Evolutionary conservation across 2,113 vertebrate species (phyloP), one percentile per base, ranked within the genome.

Genomic region (Cheilinus undulatus): DNA sequence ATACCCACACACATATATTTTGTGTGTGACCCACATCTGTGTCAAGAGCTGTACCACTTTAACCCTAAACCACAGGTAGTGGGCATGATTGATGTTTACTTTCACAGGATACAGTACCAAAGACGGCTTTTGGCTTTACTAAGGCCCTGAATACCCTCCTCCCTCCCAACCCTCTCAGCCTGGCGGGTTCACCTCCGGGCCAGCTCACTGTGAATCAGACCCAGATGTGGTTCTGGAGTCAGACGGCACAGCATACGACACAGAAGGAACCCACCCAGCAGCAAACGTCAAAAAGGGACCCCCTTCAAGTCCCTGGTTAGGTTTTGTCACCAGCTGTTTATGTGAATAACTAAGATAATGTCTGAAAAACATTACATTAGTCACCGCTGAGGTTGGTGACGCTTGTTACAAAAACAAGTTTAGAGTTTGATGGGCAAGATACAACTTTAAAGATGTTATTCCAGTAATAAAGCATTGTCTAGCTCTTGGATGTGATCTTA

Each of bases 181-280:
- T n/a, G 51, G 49, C 19, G 66, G 50, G 83, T 86, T 90, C 80
- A 86, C 56, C 56, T 75, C 74, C 22, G 49, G 85, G 88, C 78
- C 84, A 80, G 45, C 78, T 84, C 72, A 65, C 36, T 6, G 50
- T 80, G 77, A 91, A 91, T 89, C 79, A 86, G 52, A 22, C 59
- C 73, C 90, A 91, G 85, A 90, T 91, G 88, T 88, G 76, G 23
- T 49, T 66, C 68, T 74, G 65, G 57, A 67, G 54, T 74, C 36
- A 32, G 49, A 78, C 58, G 43, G 23, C 15, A 54, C 58, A 43
- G 28, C 48, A 15, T 57, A 52, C 7, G n/a, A 69, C 65, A 49
- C 26, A 32, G 50, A 17, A 26, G 24, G 38, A 38, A 73, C 75
- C 66, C 80, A 43, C 79, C 76, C 75, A 66, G 36, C 61, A n/a